Percentiles rank a stretch among this genome's conserved stretches.
Evolutionary conservation across 1,140 invertebrate genomes (phyloP).

Genomic region (Meteorus sp.): DNA sequence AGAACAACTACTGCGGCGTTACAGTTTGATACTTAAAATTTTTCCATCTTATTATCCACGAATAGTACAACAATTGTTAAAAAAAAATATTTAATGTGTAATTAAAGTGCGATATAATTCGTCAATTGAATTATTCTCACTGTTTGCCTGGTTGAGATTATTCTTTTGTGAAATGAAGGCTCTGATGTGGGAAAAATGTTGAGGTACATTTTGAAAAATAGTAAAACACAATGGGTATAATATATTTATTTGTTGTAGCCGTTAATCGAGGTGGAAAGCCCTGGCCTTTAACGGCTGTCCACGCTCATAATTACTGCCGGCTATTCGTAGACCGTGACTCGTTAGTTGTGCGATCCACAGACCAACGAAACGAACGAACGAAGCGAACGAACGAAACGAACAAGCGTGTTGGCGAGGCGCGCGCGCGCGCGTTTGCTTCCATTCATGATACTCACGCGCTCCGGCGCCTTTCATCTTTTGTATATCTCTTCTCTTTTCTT

Average conservation of each 20-base stretch:
- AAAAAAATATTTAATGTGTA: too few relatives aligned
- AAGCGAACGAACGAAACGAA: too few relatives aligned
- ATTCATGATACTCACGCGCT: slow-evolving; percentile 21
- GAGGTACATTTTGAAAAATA: too few relatives aligned
- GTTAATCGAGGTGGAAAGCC: slow-evolving; percentile 40
- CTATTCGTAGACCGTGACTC: slow-evolving; percentile 45
- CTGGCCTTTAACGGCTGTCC: slow-evolving; percentile 42
- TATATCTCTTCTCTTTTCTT: background rate
- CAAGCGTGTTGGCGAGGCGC: too few relatives aligned
- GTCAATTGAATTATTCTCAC: too few relatives aligned
- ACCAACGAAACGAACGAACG: too few relatives aligned
- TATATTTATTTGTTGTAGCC: background rate
- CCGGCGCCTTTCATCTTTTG: slow-evolving; percentile 2
- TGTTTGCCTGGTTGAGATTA: too few relatives aligned
- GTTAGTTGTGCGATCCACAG: slow-evolving; percentile 40
- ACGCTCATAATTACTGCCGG: slow-evolving; percentile 42
- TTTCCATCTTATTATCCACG: background rate
- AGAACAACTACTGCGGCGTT: slow-evolving; percentile 9
- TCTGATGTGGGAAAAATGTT: too few relatives aligned
- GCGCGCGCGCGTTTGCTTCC: background rate
- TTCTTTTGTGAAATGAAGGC: too few relatives aligned
- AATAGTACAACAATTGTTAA: too few relatives aligned
- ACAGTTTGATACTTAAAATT: slow-evolving; percentile 7
- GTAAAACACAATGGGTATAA: too few relatives aligned
- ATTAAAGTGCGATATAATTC: too few relatives aligned